A percentile compares a stretch with the other conserved stretches of the same genome.
phyloP scores from a whole-genome alignment of 2,888 invertebrate genomes.

The Linnaemya vulpina region DNA sequence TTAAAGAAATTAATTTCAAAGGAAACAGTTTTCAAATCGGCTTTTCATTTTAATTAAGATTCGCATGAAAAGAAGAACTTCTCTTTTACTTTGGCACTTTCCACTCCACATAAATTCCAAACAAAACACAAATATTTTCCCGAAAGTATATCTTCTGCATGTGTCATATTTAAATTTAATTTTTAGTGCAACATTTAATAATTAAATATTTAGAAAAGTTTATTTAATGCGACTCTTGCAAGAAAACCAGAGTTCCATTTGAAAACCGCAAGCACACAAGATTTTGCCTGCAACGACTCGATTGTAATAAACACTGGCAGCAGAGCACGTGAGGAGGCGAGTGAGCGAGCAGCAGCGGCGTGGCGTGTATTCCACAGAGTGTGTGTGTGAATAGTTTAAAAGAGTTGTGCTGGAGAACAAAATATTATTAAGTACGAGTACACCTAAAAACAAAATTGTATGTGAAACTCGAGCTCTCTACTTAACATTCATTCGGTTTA shows the following conservation, averaged over 20 bases:
- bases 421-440: not conserved
- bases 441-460: slow-evolving; percentile 21
- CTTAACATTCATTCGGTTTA: slow-evolving; percentile 68
- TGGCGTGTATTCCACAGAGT: not conserved
- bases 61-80: not conserved
- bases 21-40: no score
- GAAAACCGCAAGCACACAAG: slow-evolving; percentile 33
- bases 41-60: not conserved
- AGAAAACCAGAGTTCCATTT: not conserved
- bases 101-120: not conserved
- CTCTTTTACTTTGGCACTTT: not conserved
- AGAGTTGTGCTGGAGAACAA: not conserved
- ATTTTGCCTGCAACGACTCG: slow-evolving; percentile 30
- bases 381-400: slow-evolving; percentile 15
- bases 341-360: not conserved
- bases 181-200: slow-evolving; percentile 35
- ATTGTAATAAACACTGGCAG: slow-evolving; percentile 33
- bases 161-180: not conserved
- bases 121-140: not conserved
- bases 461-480: slow-evolving; percentile 36
- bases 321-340: not conserved
- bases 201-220: slow-evolving; percentile 23
- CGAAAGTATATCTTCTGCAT: not conserved
- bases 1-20: not conserved
- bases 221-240: not conserved